Evolutionary conservation across 2,113 vertebrate species (phyloP).

Genomic region (Aspiorhynchus laticeps): DNA sequence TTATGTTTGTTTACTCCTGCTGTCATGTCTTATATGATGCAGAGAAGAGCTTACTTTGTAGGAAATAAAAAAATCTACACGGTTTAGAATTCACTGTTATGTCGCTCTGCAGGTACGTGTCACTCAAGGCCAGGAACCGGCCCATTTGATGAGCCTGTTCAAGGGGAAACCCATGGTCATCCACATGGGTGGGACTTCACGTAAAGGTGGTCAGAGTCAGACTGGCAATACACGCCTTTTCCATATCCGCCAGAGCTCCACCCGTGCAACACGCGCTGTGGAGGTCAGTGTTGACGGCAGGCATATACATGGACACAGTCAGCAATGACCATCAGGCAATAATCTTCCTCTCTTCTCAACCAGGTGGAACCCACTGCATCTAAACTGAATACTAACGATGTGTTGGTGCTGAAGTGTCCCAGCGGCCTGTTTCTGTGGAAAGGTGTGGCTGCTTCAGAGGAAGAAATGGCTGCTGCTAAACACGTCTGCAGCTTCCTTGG

Average conservation of each 20-base stretch:
- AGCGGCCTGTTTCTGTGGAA: constrained; percentile 65
- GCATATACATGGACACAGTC: not conserved
- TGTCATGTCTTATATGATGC: too few relatives aligned
- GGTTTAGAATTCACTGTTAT: not conserved
- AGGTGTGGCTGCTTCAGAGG: constrained; percentile 66
- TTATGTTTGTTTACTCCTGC: not conserved
- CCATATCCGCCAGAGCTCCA: constrained; percentile 74
- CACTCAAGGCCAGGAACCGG: constrained; percentile 76
- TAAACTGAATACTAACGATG: constrained; percentile 76
- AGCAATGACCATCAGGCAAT: not conserved
- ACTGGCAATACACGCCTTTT: constrained; percentile 67
- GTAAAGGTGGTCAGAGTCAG: constrained; percentile 60
- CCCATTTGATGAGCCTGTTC: constrained; percentile 77
- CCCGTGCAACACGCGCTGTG: constrained; percentile 70
- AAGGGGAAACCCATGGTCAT: constrained; percentile 73
- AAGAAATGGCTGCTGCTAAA: constrained; percentile 67
- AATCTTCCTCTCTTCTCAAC: not conserved
- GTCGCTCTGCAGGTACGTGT: constrained; percentile 71
- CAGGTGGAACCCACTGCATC: constrained; percentile 71
- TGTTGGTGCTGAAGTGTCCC: constrained; percentile 74
- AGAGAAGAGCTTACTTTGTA: not conserved
- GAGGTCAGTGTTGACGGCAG: constrained; percentile 67
- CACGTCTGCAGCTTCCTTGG: constrained; percentile 67
- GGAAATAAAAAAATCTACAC: not conserved
- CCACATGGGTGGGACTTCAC: constrained; percentile 73